phyloP scores from a whole-genome alignment of 2,797 vertebrate genomes.

The Myotis findleyi region DNA sequence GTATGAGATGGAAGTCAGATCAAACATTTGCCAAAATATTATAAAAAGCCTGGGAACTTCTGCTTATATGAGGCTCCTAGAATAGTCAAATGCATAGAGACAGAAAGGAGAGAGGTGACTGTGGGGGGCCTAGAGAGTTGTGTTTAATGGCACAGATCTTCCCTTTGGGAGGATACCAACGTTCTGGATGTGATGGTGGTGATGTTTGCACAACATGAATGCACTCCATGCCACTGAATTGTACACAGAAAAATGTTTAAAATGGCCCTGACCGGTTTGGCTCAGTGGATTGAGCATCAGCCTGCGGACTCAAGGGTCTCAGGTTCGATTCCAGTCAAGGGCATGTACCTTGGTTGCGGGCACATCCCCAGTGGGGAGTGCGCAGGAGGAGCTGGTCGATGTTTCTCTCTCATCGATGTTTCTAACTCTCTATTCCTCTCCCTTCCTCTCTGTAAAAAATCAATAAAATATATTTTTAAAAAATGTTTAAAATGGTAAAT shows the following conservation, averaged over 20 bases:
- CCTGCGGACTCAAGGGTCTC: too few species aligned
- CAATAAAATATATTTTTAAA: not conserved
- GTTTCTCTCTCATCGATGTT: too few species aligned
- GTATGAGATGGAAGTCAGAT: not conserved
- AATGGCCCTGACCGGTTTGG: too few species aligned
- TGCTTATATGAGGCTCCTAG: not conserved
- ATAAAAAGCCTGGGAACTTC: not conserved
- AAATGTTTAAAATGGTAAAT: not conserved
- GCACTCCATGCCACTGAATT: not conserved
- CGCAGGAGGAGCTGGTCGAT: too few species aligned
- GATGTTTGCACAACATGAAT: not conserved
- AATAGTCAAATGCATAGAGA: not conserved
- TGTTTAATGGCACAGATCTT: not conserved
- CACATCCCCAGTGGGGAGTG: too few species aligned
- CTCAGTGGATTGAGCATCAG: too few species aligned
- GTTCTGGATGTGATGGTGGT: not conserved
- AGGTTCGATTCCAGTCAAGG: too few species aligned
- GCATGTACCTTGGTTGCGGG: too few species aligned
- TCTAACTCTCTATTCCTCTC: too few species aligned
- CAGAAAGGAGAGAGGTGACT: not conserved
- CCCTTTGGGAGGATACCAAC: not conserved
- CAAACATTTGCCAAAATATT: not conserved
- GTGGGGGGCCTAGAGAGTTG: not conserved
- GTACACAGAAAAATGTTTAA: not conserved
- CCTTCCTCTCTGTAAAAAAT: too few species aligned